Percentiles rank a stretch among this genome's conserved stretches.
These are phyloP conservation scores for Callospermophilus lateralis DNA, from an alignment of 2,113 vertebrate species.

Conservation along the genomic window DNA sequence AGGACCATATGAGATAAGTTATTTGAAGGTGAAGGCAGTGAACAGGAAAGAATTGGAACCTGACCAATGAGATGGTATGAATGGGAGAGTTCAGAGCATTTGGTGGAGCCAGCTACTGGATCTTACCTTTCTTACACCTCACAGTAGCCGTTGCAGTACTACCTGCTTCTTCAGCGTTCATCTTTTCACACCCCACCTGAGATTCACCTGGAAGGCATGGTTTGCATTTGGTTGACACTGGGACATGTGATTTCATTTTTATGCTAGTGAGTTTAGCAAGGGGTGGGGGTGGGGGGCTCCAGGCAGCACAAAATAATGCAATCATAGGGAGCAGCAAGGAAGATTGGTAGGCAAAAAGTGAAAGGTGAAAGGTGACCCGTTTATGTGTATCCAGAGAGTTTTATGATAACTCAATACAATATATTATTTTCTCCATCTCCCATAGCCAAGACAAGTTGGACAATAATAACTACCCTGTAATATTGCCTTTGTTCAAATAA, in stretches of 20 bases:
- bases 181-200: neutral
- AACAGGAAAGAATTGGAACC: neutral
- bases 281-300: neutral
- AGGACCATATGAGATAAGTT: neutral
- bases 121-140: neutral
- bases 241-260: neutral
- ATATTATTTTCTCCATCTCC: neutral
- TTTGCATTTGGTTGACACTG: neutral
- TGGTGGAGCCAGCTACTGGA: neutral
- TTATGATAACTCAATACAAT: neutral
- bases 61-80: neutral
- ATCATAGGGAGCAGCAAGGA: neutral
- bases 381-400: neutral
- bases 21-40: neutral
- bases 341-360: neutral
- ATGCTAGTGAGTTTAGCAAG: neutral
- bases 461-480: neutral
- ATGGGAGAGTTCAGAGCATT: neutral
- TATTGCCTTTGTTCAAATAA: neutral
- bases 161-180: neutral
- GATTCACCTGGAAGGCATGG: neutral
- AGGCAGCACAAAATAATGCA: neutral
- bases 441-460: neutral
- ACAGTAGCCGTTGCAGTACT: too few relatives aligned
- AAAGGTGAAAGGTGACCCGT: neutral